These are phyloP conservation scores for Sebastiscus albofasciatus DNA, from an alignment of 2,797 vertebrate genomes.

Conservation along the genomic window DNA sequence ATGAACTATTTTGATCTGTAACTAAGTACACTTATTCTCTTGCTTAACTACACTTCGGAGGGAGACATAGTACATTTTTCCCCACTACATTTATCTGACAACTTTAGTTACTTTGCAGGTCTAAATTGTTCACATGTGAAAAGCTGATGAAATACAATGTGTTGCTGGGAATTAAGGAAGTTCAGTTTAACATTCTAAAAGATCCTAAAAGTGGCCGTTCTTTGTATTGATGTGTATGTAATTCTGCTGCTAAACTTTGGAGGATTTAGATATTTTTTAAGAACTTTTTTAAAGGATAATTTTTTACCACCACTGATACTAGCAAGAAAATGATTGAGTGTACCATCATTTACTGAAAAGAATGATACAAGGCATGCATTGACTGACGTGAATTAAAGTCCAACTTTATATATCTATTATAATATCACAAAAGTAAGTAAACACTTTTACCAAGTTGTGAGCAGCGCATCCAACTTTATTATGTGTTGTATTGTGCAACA, in stretches of 20 bases:
- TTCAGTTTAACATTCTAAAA: neutral
- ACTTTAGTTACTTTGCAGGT: neutral
- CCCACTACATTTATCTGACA: neutral
- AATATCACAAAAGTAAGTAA: neutral
- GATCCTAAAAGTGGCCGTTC: neutral
- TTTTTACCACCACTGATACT: neutral
- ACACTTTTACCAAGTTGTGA: neutral
- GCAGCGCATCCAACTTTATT: neutral
- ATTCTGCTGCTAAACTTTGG: neutral
- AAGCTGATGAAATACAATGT: neutral
- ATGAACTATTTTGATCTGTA: neutral
- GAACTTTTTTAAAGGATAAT: neutral
- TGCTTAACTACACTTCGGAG: neutral
- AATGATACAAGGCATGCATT: accelerated
- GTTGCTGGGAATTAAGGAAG: neutral
- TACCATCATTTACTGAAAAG: neutral
- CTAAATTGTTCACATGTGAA: neutral
- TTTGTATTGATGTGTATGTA: neutral
- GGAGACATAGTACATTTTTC: neutral
- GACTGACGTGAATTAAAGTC: neutral
- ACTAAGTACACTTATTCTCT: too few species aligned
- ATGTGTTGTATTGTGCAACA: neutral
- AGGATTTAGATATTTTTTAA: neutral
- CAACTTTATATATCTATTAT: neutral
- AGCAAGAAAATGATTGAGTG: neutral